Conservation (phyloP, 2,797 vertebrate species). For the Gephyroberyx darwinii region DNA sequence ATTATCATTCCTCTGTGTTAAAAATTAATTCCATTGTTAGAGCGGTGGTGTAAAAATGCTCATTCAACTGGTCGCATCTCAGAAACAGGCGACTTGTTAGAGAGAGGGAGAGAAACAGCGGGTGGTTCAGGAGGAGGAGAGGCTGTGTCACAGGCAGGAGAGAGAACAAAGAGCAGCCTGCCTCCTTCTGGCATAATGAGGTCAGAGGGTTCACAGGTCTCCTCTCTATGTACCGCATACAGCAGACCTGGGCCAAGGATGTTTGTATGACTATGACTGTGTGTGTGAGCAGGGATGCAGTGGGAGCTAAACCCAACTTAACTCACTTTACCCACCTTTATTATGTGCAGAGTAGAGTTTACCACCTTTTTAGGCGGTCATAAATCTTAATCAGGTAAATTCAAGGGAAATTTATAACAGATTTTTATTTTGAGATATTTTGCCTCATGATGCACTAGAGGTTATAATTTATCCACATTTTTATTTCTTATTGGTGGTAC, state of each 20-base stretch:
- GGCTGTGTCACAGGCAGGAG: constrained; percentile 33
- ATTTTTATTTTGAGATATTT: too few relatives aligned
- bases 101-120: constrained; percentile 21
- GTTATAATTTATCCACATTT: too few relatives aligned
- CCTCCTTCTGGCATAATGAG: constrained; percentile 85
- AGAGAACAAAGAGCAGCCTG: constrained; percentile 71
- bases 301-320: background rate
- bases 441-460: background rate
- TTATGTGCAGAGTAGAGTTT: background rate
- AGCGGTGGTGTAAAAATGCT: constrained; percentile 15
- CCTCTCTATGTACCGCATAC: constrained; percentile 49
- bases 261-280: constrained; percentile 39
- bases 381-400: constrained; percentile 26
- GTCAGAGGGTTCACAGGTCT: constrained; percentile 79
- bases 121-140: constrained; percentile 33
- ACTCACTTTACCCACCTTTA: constrained; percentile 16
- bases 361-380: constrained; percentile 14
- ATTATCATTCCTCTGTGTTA: constrained; percentile 25
- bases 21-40: constrained; percentile 32
- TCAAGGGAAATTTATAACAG: constrained; percentile 8
- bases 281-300: constrained; percentile 7
- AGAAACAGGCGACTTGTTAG: constrained; percentile 56
- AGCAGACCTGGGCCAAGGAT: constrained; percentile 37
- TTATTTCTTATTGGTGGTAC: too few relatives aligned
- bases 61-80: constrained; percentile 22